Percentiles rank a stretch among this genome's conserved stretches.
These are phyloP conservation scores for Drosophila santomea DNA, from an alignment of 1,140 invertebrate genomes.

Conservation along the genomic window DNA sequence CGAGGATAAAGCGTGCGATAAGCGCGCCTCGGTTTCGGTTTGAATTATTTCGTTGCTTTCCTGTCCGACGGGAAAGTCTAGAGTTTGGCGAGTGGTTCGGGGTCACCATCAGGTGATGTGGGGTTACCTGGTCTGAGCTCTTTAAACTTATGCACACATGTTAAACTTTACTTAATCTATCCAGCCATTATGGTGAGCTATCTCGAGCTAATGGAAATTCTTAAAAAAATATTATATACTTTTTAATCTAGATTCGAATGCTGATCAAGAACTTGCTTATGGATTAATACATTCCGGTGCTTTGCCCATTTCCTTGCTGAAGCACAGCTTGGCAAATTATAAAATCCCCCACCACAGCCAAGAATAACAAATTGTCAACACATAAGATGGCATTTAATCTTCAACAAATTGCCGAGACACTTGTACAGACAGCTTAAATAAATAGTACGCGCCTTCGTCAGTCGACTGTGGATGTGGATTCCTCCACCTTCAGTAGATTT, in stretches of 20 bases:
- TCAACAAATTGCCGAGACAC: constrained; percentile 78
- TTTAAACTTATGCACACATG: constrained; percentile 8
- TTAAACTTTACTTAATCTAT: background rate
- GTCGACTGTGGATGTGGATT: background rate
- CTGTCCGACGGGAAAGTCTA: constrained; percentile 13
- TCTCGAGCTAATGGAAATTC: background rate
- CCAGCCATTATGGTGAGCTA: background rate
- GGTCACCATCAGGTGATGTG: constrained; percentile 17
- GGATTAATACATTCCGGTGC: no score
- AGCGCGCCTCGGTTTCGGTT: constrained; percentile 41
- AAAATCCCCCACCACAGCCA: constrained; percentile 6
- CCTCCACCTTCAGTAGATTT: background rate
- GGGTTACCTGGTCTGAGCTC: constrained; percentile 18
- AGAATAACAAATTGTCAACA: constrained; percentile 80
- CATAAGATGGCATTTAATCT: constrained; percentile 81
- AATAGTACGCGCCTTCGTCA: constrained; percentile 65
- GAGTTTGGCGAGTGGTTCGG: background rate
- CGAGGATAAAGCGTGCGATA: constrained; percentile 57
- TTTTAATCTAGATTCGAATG: no score
- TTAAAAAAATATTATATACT: no score
- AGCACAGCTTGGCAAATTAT: background rate
- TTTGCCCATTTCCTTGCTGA: no score
- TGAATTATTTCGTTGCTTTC: constrained; percentile 73
- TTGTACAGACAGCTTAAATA: constrained; percentile 78
- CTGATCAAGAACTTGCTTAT: no score